phyloP scores from a whole-genome alignment of 2,113 vertebrate species.

The Bubo blakistoni region DNA sequence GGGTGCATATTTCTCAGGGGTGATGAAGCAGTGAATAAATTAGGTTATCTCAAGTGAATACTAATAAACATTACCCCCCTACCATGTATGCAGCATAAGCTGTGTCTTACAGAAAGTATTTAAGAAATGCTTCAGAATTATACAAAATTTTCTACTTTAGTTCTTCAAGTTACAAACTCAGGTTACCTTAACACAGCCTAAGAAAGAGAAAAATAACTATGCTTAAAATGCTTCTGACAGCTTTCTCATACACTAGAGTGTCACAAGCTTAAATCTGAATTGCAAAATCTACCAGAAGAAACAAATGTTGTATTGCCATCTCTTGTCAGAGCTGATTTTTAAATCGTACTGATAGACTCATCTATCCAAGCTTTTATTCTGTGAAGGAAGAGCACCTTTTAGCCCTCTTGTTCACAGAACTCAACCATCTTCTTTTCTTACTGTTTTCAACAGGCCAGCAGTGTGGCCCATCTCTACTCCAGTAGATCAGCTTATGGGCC shows the following conservation, averaged over 20 bases:
- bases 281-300: constrained; percentile 55
- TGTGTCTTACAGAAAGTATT: background rate
- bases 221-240: constrained; percentile 47
- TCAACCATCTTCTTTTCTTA: background rate
- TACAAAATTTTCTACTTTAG: background rate
- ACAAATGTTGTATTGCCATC: constrained; percentile 41
- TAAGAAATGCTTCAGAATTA: background rate
- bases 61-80: background rate
- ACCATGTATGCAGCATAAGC: background rate
- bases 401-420: background rate
- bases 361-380: background rate
- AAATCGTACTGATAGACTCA: constrained; percentile 14
- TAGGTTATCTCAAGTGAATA: background rate
- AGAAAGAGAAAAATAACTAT: constrained; percentile 39
- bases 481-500: accelerated
- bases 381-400: background rate
- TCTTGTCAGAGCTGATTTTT: constrained; percentile 35
- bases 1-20: background rate
- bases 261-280: constrained; percentile 64
- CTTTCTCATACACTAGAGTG: constrained; percentile 30
- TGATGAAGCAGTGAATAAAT: constrained; percentile 40
- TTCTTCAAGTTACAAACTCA: background rate
- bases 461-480: background rate
- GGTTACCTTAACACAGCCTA: background rate
- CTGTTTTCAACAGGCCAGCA: background rate